phyloP scores from a whole-genome alignment of 2,888 invertebrate genomes.

The Linnaemya vulpina region DNA sequence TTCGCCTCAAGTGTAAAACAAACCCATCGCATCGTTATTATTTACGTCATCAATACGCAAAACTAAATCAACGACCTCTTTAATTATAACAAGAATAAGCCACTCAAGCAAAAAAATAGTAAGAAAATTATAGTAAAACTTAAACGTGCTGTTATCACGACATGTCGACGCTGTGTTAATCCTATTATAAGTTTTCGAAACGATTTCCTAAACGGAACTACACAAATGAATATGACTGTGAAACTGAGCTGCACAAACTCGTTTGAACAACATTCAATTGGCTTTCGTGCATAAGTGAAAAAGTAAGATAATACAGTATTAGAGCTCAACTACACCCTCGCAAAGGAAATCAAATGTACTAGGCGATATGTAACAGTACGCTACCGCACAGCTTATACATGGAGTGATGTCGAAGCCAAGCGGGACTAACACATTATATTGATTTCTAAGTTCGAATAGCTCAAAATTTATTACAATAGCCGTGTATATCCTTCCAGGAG shows the following conservation, averaged over 20 bases:
- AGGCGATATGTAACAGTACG: not conserved
- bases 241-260: not conserved
- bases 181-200: constrained; percentile 34
- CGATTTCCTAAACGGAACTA: constrained; percentile 57
- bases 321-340: not conserved
- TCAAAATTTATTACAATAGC: no score
- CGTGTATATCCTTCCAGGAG: no score
- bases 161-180: constrained; percentile 52
- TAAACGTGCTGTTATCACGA: not conserved
- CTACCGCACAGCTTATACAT: not conserved
- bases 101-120: not conserved
- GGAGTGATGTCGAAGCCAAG: no score
- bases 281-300: not conserved
- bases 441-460: no score
- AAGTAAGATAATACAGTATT: not conserved
- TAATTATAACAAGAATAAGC: not conserved
- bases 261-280: not conserved
- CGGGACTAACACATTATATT: no score
- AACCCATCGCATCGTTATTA: no score
- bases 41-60: no score
- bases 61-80: constrained; percentile 34
- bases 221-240: not conserved
- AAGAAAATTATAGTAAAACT: not conserved
- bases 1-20: no score
- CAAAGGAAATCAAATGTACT: not conserved